phyloP scores from a whole-genome alignment of 2,113 vertebrate species.

The Brevimyrus niger region DNA sequence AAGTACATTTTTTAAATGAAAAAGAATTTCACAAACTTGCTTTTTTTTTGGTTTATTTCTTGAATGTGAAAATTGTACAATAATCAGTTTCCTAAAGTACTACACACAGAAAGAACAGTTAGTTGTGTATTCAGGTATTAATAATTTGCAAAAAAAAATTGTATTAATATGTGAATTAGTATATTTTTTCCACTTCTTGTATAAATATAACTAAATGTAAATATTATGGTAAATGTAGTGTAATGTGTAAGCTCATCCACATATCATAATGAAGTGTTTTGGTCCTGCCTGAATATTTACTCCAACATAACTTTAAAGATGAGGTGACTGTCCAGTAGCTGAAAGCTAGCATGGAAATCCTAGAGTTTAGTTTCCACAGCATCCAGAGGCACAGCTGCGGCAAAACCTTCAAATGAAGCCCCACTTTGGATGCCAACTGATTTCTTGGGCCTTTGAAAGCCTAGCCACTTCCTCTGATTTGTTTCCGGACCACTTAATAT shows the following conservation, averaged over 20 bases:
- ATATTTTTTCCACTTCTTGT: not conserved
- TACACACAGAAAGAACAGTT: not conserved
- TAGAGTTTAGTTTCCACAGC: not conserved
- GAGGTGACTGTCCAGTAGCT: not conserved
- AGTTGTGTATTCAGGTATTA: not conserved
- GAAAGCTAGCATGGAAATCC: not conserved
- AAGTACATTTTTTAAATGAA: not conserved
- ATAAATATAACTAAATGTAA: not conserved
- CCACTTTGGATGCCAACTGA: not conserved
- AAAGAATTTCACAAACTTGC: not conserved
- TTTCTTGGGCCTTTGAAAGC: slow-evolving; percentile 53
- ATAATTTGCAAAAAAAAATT: not conserved
- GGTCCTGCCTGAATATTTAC: not conserved
- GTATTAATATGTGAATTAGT: not conserved
- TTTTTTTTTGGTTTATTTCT: not conserved
- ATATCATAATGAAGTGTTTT: not conserved
- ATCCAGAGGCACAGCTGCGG: not conserved
- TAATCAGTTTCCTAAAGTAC: not conserved
- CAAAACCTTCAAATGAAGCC: not conserved
- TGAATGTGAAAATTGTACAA: not conserved
- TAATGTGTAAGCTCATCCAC: not conserved
- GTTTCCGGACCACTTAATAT: slow-evolving; percentile 40
- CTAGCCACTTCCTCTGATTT: slow-evolving; percentile 68
- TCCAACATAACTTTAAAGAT: not conserved
- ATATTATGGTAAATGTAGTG: not conserved